phyloP scores from a whole-genome alignment of 2,113 vertebrate genomes.

The Protomyctophum bolini region DNA sequence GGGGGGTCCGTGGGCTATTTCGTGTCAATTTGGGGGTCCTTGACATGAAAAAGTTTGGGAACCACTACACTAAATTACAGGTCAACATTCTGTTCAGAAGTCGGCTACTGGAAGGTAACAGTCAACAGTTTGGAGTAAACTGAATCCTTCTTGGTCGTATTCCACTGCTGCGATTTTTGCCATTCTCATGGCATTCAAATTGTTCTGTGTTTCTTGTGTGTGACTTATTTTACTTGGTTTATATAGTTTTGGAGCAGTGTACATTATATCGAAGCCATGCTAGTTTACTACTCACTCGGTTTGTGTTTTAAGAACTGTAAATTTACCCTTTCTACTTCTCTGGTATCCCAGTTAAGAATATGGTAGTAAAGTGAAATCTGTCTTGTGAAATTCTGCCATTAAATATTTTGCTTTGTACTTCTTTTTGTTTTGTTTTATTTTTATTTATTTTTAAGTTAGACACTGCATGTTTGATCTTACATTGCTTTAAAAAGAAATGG shows the following conservation, averaged over 20 bases:
- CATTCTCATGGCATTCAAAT: conserved; percentile 6
- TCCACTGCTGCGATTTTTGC: conserved; percentile 18
- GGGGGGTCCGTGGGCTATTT: no score
- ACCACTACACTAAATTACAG: neutral
- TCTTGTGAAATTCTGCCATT: conserved; percentile 68
- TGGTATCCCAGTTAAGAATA: conserved; percentile 38
- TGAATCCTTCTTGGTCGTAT: conserved; percentile 7
- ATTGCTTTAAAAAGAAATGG: neutral
- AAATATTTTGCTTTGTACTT: conserved; percentile 77
- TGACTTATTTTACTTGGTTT: conserved; percentile 28
- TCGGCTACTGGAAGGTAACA: neutral
- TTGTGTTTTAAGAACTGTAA: conserved; percentile 57
- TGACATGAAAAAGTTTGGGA: no score
- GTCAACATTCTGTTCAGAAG: neutral
- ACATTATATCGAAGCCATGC: conserved; percentile 22
- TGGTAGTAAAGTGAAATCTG: conserved; percentile 28
- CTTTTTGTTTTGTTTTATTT: conserved; percentile 18
- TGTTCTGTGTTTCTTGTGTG: conserved; percentile 30
- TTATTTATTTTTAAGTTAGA: conserved; percentile 21
- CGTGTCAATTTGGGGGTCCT: no score
- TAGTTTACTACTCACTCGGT: conserved; percentile 18
- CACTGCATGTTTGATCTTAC: neutral
- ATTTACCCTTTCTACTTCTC: conserved; percentile 48
- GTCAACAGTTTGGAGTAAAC: neutral
- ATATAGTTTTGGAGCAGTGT: conserved; percentile 25